Base-by-base conservation (phyloP, 2,888 invertebrate species). In the Drosophila affinis region DNA sequence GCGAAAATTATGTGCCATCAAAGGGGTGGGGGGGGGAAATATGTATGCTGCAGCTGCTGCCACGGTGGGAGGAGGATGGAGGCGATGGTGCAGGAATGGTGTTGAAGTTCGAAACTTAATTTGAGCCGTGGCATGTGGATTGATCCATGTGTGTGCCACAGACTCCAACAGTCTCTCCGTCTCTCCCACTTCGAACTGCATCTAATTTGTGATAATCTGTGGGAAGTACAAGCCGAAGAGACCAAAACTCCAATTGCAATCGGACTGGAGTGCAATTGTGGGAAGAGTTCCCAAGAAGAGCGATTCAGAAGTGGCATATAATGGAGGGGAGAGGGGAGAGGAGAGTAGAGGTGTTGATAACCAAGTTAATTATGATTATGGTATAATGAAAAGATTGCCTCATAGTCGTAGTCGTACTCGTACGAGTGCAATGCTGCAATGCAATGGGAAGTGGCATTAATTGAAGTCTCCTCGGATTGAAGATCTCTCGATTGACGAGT, bases 171-270 rank as follows among this genome's bases (percentile, higher is more conserved):
- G 60, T 45, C 45, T 59, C 3, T 14, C 27, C 21, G 9, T 5
- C 12, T 17, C 6, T 51, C 27, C 58, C n/a, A 39, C 39, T 39
- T 60, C 65, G 80, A 77, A 77, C 83, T 82, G 77, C 82, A 79
- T 79, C 83, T 83, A 83, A 83, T 83, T 83, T 88, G 83, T 83
- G 83, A 88, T 84, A 87, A 84, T 88, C 87, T 84, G 83, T 84
- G 83, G 83, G 88, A 84, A 88, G 58, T 53, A 17, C 72, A 51
- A 32, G 32, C 34, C 69, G 62, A 9, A 45, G 53, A 62, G 44
- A 2, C 29, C 29, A 7, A 29, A 29, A 57, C 56, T 69, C 27
- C 58, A 70, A 72, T 51, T 45, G 51, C 32, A 72, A 44, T 62
- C 44, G 44, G 52, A 72, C 62, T 55, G 55, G 72, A 24, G 29